Evolutionary conservation across 2,113 vertebrate species (phyloP), one percentile per base, ranked within the genome.

Genomic region (Tetrao urogallus): DNA sequence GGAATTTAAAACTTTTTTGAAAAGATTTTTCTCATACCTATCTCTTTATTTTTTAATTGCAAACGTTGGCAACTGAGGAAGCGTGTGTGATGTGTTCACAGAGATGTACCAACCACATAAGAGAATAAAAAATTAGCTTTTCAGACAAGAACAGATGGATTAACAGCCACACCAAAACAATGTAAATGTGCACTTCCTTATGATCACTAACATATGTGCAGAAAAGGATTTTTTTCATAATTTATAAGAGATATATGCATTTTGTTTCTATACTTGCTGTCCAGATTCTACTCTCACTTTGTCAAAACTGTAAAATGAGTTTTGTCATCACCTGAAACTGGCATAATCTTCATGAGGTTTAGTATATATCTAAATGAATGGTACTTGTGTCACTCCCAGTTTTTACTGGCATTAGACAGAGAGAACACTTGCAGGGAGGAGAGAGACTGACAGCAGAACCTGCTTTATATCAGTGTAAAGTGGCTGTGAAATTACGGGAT

Each of bases 401-500:
- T 54, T 54, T 28, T 54, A 54, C 52, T 54, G 52, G 52, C 12
- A 25, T 21, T 43, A 58, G 18, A 17, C 2, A 24, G 57, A 30
- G 6, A n/a, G 20, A 84, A 28, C 25, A 15, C n/a, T 92, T 56
- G 42, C 34, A 60, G 38, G 16, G 43, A 57, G 61, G 47, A 93
- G 38, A 27, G 19, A 32, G 38, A 4, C 30, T 78, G 50, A 32
- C 19, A 65, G 28, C 61, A 60, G 15, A 57, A 24, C 13, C 84
- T 92, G 40, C 36, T 91, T 82, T 87, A 30, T 79, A 32, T 43
- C 32, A 38, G 14, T 85, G 25, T n/a, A 40, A 93, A 79, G 28
- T 57, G 67, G n/a, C 30, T 87, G 78, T 32, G 78, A 92, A 95
- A 91, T 79, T 89, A 69, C 54, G 65, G 43, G 32, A 89, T 89